phyloP scores from a whole-genome alignment of 2,113 vertebrate genomes.

The Ophiodon elongatus region DNA sequence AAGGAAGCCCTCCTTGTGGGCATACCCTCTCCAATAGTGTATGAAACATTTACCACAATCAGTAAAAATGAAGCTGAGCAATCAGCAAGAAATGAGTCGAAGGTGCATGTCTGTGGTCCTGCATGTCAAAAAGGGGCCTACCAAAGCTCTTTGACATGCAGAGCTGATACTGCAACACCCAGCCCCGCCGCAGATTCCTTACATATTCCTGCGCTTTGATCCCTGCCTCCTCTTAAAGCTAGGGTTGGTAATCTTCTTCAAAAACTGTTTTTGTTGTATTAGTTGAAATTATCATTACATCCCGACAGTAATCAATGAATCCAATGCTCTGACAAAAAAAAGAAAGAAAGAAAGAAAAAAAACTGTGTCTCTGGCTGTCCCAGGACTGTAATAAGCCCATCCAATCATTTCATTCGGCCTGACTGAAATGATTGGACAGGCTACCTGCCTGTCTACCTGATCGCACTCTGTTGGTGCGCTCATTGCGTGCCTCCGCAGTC shows the following conservation, averaged over 20 bases:
- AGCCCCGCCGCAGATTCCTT: slow-evolving; percentile 7
- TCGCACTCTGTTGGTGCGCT: too few relatives aligned
- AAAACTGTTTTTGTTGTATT: neutral
- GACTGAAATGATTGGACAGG: neutral
- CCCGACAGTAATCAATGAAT: neutral
- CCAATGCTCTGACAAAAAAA: neutral
- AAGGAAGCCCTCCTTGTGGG: slow-evolving; percentile 64
- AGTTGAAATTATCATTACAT: neutral
- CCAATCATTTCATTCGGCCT: neutral
- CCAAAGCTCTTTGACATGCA: slow-evolving; percentile 32
- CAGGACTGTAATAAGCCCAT: neutral
- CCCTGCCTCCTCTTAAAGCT: slow-evolving; percentile 32
- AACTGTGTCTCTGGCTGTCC: neutral
- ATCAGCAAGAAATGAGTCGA: slow-evolving; percentile 59
- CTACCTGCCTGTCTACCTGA: neutral
- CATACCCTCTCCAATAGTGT: slow-evolving; percentile 62
- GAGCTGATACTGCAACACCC: slow-evolving; percentile 24
- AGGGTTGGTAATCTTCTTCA: neutral
- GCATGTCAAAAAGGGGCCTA: slow-evolving; percentile 24
- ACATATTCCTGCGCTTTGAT: slow-evolving; percentile 49
- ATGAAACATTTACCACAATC: slow-evolving; percentile 81
- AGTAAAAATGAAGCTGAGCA: slow-evolving; percentile 61
- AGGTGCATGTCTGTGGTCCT: slow-evolving; percentile 30
- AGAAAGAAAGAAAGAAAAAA: neutral
- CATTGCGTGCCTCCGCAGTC: too few relatives aligned